Conservation (phyloP, 2,797 vertebrate genomes). For the Peromyscus nudipes region DNA sequence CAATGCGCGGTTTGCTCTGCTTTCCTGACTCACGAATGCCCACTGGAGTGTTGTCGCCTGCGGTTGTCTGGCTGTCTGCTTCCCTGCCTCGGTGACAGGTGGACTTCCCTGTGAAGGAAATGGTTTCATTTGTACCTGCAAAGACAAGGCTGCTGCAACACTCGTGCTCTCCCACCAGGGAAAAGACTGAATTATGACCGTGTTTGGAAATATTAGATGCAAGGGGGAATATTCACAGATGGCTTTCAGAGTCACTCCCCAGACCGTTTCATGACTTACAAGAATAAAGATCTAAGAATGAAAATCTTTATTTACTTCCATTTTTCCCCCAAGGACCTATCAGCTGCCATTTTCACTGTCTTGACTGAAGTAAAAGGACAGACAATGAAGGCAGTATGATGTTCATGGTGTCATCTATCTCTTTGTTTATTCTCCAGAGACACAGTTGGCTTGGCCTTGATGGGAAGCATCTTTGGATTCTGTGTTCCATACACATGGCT, state of each 20-base stretch:
- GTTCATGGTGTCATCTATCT: background rate
- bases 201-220: constrained; percentile 38
- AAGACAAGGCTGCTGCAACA: background rate
- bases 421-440: constrained; percentile 22
- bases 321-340: background rate
- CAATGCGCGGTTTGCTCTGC: background rate
- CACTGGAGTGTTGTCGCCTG: background rate
- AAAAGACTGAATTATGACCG: background rate
- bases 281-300: constrained; percentile 26
- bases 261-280: background rate
- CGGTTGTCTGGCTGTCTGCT: background rate
- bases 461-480: background rate
- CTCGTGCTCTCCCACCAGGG: background rate
- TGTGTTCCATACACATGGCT: background rate
- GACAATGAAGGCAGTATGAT: background rate
- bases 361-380: background rate
- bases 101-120: background rate
- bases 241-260: background rate
- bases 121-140: background rate
- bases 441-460: background rate
- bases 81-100: background rate
- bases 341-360: background rate
- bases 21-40: background rate
- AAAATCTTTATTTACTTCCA: background rate
- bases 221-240: constrained; percentile 31